These are phyloP conservation scores for Doryteuthis pealeii DNA, from an alignment of 1,140 invertebrate genomes.

Conservation along the genomic window DNA sequence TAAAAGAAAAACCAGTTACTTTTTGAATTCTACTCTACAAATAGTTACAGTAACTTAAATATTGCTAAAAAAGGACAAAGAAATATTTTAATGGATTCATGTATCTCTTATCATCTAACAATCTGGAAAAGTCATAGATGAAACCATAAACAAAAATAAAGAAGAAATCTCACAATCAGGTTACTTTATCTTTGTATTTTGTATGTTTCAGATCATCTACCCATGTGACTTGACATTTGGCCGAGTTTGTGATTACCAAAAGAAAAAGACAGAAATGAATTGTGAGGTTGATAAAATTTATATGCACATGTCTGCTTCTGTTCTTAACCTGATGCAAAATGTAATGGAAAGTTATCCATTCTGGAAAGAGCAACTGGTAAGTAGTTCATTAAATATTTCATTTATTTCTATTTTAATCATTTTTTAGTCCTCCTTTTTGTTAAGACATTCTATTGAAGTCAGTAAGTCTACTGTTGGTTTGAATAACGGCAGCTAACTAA, in stretches of 20 bases:
- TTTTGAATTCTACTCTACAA: too few relatives aligned
- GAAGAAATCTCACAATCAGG: too few relatives aligned
- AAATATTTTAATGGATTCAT: too few relatives aligned
- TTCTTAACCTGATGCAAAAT: slow-evolving; percentile 70
- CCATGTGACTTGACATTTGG: slow-evolving; percentile 46
- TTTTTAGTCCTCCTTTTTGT: background rate
- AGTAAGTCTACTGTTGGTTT: too few relatives aligned
- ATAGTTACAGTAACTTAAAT: too few relatives aligned
- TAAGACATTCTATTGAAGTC: background rate
- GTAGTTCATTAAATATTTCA: background rate
- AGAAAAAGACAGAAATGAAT: slow-evolving; percentile 65
- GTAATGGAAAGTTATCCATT: slow-evolving; percentile 35
- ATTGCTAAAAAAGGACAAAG: too few relatives aligned
- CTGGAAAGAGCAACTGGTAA: background rate
- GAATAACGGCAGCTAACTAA: too few relatives aligned
- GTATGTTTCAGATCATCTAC: slow-evolving; percentile 60
- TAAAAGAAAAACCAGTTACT: too few relatives aligned
- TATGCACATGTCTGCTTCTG: slow-evolving; percentile 73
- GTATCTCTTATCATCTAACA: too few relatives aligned
- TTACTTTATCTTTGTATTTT: too few relatives aligned
- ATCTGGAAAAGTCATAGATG: too few relatives aligned
- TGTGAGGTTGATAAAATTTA: slow-evolving; percentile 68
- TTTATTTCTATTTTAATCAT: background rate
- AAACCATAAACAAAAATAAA: too few relatives aligned
- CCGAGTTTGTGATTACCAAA: slow-evolving; percentile 22